Evolutionary conservation across 2,797 vertebrate species (phyloP).

Genomic region (Tympanoctomys barrerae): DNA sequence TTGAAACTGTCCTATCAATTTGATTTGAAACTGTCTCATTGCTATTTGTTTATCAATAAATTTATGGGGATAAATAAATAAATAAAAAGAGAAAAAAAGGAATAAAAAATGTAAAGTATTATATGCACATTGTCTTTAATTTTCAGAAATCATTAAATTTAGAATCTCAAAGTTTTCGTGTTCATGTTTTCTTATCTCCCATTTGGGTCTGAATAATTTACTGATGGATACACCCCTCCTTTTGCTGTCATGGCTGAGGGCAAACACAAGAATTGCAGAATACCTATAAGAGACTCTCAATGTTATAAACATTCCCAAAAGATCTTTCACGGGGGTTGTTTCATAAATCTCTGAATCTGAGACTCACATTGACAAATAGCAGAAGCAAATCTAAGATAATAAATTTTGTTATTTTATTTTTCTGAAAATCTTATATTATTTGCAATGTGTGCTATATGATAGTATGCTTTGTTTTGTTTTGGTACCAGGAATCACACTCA

Average conservation of each 20-base stretch:
- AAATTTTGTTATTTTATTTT: neutral
- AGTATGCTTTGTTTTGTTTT: neutral
- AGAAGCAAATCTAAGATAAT: neutral
- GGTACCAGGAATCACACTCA: neutral
- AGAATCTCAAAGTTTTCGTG: neutral
- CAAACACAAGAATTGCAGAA: neutral
- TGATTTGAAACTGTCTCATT: no score
- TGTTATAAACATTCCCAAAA: neutral
- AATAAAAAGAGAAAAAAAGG: no score
- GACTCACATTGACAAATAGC: neutral
- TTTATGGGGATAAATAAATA: no score
- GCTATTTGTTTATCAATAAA: no score
- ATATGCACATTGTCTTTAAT: neutral
- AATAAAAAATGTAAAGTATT: no score
- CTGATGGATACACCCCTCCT: neutral
- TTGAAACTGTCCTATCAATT: no score
- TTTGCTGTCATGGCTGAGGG: neutral
- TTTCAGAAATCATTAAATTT: neutral
- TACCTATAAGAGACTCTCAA: neutral
- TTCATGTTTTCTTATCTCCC: neutral
- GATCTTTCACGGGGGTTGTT: neutral
- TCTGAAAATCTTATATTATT: neutral
- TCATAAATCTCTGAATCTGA: slow-evolving; percentile 26
- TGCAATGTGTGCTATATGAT: neutral
- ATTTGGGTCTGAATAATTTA: neutral